Evolutionary conservation across 30 jellyfish, hydroid and myxozoan genomes (phyloP), one percentile per base, ranked within the genome.

Genomic region (Pelagia noctiluca): DNA sequence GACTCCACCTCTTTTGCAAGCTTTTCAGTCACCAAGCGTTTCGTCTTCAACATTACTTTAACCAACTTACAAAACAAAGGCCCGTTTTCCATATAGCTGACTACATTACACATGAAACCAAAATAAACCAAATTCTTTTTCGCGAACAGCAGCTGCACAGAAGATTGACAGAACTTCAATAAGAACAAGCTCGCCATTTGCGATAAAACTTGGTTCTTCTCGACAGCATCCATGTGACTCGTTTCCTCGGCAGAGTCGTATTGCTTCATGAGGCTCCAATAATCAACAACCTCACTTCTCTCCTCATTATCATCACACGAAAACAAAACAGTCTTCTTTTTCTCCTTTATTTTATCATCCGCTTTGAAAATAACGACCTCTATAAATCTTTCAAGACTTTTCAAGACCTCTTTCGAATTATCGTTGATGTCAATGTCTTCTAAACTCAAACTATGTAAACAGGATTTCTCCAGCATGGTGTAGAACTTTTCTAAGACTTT

Each of bases 381-480:
- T 3, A 80, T 38, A 52, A 80, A 30, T 33, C 49, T 84, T 47
- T 80, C 90, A 8, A 80, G 34, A 23, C 50, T 67, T 24, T 2
- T 31, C n/a, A 48, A 31, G 18, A 30, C 46, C 48, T 46, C 49
- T 26, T 33, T 80, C 52, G 24, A 19, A 37, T 33, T 21, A 0
- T 30, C 0, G 12, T 47, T 28, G 4, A 22, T 26, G 31, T 21
- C 54, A 49, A 37, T 18, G 23, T 1, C 26, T 2, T 52, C 68
- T 19, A 52, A 52, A 10, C 4, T 52, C 26, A 52, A 19, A 10
- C 30, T 10, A 4, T 52, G 16, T 5, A 52, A 19, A 52, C 68
- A 52, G 2, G 68, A 10, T 4, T 52, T 52, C 21, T 52, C 68
- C 68, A 52, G 26, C 26, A 52, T 10, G 21, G 21, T 52, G 21